Evolutionary conservation across 2,113 vertebrate genomes (phyloP).

Genomic region (Manacus vitellinus): DNA sequence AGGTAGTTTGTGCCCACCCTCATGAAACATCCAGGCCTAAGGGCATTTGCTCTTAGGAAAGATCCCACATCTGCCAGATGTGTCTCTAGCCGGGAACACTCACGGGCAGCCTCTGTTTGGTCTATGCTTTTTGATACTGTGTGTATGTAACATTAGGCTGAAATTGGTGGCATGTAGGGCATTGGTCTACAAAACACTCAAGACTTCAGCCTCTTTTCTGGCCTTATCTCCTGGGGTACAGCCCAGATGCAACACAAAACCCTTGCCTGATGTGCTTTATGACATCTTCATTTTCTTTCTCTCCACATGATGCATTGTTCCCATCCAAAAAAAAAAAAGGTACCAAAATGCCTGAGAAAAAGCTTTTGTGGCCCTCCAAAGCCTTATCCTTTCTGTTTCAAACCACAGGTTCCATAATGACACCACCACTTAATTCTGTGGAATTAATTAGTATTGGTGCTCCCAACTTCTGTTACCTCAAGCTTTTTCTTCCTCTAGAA

Average conservation of each 20-base stretch:
- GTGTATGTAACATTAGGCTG: not conserved
- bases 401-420: not conserved
- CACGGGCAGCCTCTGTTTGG: not conserved
- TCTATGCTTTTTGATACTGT: not conserved
- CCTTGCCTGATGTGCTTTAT: not conserved
- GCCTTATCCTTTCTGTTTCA: not conserved
- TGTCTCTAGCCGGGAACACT: not conserved
- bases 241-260: not conserved
- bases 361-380: not conserved
- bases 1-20: not conserved
- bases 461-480: not conserved
- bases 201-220: not conserved
- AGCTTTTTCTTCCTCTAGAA: not conserved
- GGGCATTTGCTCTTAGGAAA: not conserved
- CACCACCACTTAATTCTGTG: not conserved
- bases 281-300: not conserved
- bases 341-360: not conserved
- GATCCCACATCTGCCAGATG: not conserved
- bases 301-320: not conserved
- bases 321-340: not conserved
- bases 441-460: not conserved
- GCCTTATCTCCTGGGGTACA: not conserved
- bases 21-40: not conserved
- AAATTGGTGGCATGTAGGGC: not conserved
- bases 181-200: not conserved